These are phyloP conservation scores for Chaenogobius annularis DNA, from an alignment of 2,113 vertebrate species.

Conservation along the genomic window DNA sequence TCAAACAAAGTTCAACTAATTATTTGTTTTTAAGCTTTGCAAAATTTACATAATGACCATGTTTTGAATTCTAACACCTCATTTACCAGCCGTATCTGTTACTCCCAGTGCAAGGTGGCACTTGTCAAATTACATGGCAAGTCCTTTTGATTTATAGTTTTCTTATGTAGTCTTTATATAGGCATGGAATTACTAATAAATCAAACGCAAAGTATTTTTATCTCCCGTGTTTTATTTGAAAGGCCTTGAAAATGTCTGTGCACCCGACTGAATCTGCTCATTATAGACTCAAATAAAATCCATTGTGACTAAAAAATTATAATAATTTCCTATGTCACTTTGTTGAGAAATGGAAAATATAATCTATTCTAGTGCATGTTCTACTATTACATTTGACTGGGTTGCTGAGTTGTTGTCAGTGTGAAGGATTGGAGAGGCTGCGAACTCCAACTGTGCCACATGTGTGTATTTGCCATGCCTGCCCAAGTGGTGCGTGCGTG, in stretches of 20 bases:
- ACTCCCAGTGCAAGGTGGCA: constrained; percentile 33
- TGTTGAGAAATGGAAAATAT: constrained; percentile 42
- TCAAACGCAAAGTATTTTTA: neutral
- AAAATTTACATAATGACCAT: constrained; percentile 32
- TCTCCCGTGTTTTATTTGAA: neutral
- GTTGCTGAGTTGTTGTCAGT: constrained; percentile 35
- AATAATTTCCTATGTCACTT: constrained; percentile 39
- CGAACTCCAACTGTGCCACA: constrained; percentile 10
- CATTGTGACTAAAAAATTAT: neutral
- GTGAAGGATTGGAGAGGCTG: constrained; percentile 31
- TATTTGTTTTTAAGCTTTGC: constrained; percentile 14
- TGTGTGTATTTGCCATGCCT: neutral
- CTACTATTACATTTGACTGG: constrained; percentile 57
- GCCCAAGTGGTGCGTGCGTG: neutral
- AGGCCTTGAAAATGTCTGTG: neutral
- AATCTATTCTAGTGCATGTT: constrained; percentile 20
- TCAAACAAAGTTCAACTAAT: neutral
- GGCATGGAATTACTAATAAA: neutral
- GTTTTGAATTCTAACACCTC: constrained; percentile 64
- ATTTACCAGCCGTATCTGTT: constrained; percentile 35
- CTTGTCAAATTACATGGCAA: constrained; percentile 35
- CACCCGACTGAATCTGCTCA: neutral
- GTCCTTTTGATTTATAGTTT: constrained; percentile 16
- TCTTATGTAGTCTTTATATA: neutral
- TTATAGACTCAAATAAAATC: neutral